These are phyloP conservation scores for Heliocidaris erythrogramma DNA, from an alignment of 35 echinoderm and acorn worm genomes.

Conservation along the genomic window DNA sequence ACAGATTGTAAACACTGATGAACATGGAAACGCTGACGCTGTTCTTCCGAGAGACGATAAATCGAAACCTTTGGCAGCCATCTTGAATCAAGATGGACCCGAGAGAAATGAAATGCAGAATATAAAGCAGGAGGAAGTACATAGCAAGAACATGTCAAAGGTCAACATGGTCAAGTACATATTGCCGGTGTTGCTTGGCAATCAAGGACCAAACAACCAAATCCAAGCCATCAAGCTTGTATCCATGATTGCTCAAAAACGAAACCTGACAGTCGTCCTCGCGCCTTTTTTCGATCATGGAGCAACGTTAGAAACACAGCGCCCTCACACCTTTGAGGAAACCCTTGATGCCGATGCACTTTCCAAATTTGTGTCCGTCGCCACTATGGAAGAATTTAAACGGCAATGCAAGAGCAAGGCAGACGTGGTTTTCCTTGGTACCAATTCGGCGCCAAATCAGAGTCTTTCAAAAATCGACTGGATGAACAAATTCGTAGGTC, in stretches of 20 bases:
- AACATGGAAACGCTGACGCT: not conserved
- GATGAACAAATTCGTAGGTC: not conserved
- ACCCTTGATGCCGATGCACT: slow-evolving; percentile 31
- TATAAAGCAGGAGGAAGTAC: not conserved
- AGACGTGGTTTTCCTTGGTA: slow-evolving; percentile 37
- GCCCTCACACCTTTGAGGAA: slow-evolving; percentile 51
- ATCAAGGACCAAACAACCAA: slow-evolving; percentile 76
- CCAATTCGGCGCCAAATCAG: slow-evolving; percentile 6
- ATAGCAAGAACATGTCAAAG: not conserved
- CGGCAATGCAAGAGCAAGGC: slow-evolving; percentile 31
- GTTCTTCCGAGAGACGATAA: not conserved
- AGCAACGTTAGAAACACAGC: slow-evolving; percentile 16
- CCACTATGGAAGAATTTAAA: slow-evolving; percentile 50
- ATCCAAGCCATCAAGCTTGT: slow-evolving; percentile 51
- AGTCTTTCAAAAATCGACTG: not conserved
- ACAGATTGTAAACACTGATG: not conserved
- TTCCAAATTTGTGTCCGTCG: not conserved
- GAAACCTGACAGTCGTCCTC: slow-evolving; percentile 58
- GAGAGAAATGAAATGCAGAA: not conserved
- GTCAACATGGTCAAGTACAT: slow-evolving; percentile 44
- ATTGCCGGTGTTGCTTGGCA: slow-evolving; percentile 56
- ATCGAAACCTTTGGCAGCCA: not conserved
- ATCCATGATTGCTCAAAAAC: slow-evolving; percentile 39
- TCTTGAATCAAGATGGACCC: not conserved
- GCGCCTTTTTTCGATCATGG: slow-evolving; percentile 69